phyloP scores from a whole-genome alignment of 2,888 invertebrate genomes.

The Hirtodrosophila alboralis region DNA sequence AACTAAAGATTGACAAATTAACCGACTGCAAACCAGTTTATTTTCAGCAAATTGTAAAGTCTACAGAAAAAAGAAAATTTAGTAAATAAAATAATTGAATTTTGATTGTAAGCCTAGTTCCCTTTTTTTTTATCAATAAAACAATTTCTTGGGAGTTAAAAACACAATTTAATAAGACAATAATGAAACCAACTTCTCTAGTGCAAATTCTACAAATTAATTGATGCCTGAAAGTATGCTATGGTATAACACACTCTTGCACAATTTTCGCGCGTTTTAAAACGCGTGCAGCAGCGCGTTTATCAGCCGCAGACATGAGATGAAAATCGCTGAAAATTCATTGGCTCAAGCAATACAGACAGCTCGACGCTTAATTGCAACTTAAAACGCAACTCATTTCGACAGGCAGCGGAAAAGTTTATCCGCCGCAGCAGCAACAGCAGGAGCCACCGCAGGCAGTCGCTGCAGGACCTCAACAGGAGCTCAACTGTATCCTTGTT shows the following conservation, averaged over 20 bases:
- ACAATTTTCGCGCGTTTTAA: slow-evolving; percentile 16
- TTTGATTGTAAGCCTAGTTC: too few relatives aligned
- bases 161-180: too few relatives aligned
- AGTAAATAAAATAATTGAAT: too few relatives aligned
- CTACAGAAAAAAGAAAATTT: too few relatives aligned
- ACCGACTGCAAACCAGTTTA: too few relatives aligned
- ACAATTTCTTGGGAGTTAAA: too few relatives aligned
- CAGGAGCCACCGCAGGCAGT: slow-evolving; percentile 23
- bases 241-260: slow-evolving; percentile 9
- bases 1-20: too few relatives aligned
- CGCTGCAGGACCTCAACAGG: slow-evolving; percentile 15
- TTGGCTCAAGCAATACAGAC: slow-evolving; percentile 24
- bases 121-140: too few relatives aligned
- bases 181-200: too few relatives aligned
- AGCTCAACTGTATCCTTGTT: slow-evolving; percentile 1
- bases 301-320: slow-evolving; percentile 1
- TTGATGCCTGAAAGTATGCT: slow-evolving; percentile 11
- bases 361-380: slow-evolving; percentile 65
- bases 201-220: neutral
- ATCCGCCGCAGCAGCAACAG: slow-evolving; percentile 38
- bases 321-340: slow-evolving; percentile 24
- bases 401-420: slow-evolving; percentile 55
- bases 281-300: slow-evolving; percentile 8
- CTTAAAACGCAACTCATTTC: slow-evolving; percentile 69
- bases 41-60: too few relatives aligned